Conservation (phyloP, 2,888 invertebrate genomes). For the Noctua fimbriata region DNA sequence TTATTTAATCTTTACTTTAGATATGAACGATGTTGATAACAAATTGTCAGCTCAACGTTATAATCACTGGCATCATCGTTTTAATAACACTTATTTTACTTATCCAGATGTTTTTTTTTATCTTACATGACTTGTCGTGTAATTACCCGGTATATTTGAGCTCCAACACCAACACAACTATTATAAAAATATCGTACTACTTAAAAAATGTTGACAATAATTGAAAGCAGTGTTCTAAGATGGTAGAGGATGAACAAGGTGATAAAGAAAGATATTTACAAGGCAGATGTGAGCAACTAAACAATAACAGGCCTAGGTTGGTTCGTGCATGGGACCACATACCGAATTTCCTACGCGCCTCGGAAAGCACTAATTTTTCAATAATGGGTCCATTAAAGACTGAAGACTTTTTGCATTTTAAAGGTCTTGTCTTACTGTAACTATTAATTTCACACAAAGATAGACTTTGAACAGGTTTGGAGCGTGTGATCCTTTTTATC, state of each 20-base stretch:
- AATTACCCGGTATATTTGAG: constrained; percentile 2
- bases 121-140: constrained; percentile 4
- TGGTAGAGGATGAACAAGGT: not conserved
- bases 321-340: too few species aligned
- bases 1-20: not conserved
- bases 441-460: too few species aligned
- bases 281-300: not conserved
- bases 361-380: too few species aligned
- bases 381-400: too few species aligned
- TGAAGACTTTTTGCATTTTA: too few species aligned
- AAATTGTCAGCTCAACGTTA: constrained; percentile 25
- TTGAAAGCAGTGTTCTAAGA: not conserved
- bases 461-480: too few species aligned
- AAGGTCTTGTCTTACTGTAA: too few species aligned
- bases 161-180: not conserved
- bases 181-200: not conserved
- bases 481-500: too few species aligned
- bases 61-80: constrained; percentile 28
- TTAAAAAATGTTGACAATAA: not conserved
- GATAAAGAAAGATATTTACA: not conserved
- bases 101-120: constrained; percentile 24
- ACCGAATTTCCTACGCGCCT: too few species aligned
- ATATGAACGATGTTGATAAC: not conserved
- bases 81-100: constrained; percentile 22
- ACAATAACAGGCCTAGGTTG: too few species aligned